Evolutionary conservation across 2,113 vertebrate species (phyloP).

Genomic region (Pionites leucogaster): DNA sequence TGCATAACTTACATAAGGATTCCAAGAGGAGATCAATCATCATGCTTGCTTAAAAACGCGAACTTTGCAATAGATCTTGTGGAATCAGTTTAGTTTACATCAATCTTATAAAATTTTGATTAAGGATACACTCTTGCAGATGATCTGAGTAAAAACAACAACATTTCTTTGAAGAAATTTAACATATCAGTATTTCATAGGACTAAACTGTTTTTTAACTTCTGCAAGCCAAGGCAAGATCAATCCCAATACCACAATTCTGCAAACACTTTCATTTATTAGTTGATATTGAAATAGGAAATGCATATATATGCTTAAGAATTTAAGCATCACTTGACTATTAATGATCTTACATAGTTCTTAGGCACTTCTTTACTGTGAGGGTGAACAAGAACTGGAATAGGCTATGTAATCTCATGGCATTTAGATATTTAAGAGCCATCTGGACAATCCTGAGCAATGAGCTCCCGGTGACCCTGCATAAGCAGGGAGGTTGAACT

Average conservation of each 20-base stretch:
- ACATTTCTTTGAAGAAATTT: background rate
- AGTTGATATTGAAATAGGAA: background rate
- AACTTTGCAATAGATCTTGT: background rate
- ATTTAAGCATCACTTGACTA: background rate
- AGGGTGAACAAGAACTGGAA: background rate
- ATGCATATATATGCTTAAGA: rapidly evolving
- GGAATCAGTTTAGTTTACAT: background rate
- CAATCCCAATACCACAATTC: background rate
- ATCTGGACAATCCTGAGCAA: background rate
- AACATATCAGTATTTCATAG: background rate
- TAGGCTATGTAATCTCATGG: background rate
- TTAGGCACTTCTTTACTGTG: background rate
- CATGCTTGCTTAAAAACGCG: background rate
- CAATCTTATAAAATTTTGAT: background rate
- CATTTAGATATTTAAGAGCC: background rate
- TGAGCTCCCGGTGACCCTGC: background rate
- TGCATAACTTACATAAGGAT: background rate
- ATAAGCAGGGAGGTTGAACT: background rate
- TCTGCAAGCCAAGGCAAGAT: background rate
- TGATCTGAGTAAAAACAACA: background rate
- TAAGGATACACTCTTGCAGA: background rate
- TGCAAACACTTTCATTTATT: background rate
- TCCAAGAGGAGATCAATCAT: background rate
- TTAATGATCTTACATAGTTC: background rate
- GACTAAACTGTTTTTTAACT: background rate